Base-by-base conservation (phyloP, 2,888 invertebrate species). In the Drosophila niveifrons region DNA sequence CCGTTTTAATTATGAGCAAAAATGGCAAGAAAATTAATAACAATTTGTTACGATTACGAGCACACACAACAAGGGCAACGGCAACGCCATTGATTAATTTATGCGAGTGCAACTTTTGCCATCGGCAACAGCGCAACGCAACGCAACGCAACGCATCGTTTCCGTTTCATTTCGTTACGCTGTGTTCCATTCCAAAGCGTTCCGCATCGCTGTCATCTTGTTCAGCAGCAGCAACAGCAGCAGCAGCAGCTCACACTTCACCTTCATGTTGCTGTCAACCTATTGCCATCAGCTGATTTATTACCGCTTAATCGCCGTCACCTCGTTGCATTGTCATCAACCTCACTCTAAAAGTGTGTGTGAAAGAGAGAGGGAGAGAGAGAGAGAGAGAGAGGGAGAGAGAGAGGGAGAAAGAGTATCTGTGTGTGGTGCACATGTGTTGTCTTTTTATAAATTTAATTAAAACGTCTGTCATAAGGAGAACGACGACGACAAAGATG, bases 11-110 rank as follows among this genome's bases (percentile, higher is more conserved):
- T 69, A 66, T 75, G 70, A 69, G 80, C 55, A 56, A 72, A 77
- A 80, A 71, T 73, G 58, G 75, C 63, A 74, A 80, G 79, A 80
- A 76, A 80, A 80, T 80, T 80, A 81, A 80, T 80, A 80, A 80
- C 80, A 80, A 80, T 80, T 81, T 79, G 76, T 74, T 67, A 70
- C 71, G 75, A 79, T 78, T 78, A 75, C 75, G 67, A 55, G 62
- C 72, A 55, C 9, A 31, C n/a, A 9, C 31, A 31, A 31, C 31
- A 31, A 31, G 8, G 2, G 9, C 34, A 11, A 36, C n/a, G n/a
- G n/a, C 36, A n/a, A 36, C 36, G 55, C 47, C 46, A 58, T 63
- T 75, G 79, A 79, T 79, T 78, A 79, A 79, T 78, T 79, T 79
- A 75, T 79, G 78, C 67, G 63, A 66, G 55, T 76, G 65, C 69